Conservation (phyloP, 2,113 vertebrate genomes). For the Galemys pyrenaicus region DNA sequence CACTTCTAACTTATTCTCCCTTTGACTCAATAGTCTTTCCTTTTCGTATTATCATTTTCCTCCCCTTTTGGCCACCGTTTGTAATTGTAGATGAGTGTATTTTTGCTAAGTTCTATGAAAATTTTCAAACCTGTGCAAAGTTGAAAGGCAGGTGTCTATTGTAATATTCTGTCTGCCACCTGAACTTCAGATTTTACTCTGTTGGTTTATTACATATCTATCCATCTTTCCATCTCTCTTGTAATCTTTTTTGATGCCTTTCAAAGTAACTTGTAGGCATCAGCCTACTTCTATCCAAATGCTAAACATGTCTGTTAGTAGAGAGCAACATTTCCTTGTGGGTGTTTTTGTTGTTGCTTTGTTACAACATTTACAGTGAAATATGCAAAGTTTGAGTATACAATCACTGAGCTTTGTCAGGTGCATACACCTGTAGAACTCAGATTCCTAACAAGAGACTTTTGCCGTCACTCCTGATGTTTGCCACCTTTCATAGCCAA, state of each 20-base stretch:
- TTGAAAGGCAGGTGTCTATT: too few species aligned
- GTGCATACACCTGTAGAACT: background rate
- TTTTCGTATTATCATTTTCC: background rate
- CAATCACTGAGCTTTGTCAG: background rate
- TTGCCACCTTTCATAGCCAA: too few species aligned
- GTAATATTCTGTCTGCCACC: background rate
- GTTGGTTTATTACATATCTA: background rate
- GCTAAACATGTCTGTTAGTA: background rate
- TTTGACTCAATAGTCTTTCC: background rate
- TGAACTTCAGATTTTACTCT: background rate
- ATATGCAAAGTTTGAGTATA: background rate
- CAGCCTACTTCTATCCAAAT: background rate
- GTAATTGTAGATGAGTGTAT: background rate
- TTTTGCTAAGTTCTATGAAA: background rate
- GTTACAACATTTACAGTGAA: background rate
- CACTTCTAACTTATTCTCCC: background rate
- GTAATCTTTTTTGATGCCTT: background rate
- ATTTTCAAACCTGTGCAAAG: background rate
- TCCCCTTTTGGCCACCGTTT: background rate
- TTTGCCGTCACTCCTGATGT: fast-evolving
- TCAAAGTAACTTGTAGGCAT: background rate
- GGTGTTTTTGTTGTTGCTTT: background rate
- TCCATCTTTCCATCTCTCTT: background rate
- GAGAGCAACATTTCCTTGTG: background rate
- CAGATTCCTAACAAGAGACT: too few species aligned